Conservation (phyloP, 2,113 vertebrate genomes). For the Pterocles orientalis region DNA sequence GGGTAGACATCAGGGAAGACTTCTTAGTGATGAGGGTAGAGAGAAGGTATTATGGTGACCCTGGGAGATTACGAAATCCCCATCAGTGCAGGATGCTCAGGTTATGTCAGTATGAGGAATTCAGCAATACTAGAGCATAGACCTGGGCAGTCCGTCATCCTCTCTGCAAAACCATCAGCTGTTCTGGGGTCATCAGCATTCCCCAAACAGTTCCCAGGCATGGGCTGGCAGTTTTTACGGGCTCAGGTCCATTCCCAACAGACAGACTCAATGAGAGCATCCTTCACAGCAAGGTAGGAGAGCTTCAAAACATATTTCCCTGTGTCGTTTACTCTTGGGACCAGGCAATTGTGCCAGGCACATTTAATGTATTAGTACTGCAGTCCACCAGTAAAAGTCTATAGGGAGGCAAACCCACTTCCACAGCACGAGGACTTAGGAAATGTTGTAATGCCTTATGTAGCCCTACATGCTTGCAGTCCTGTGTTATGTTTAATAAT, state of each 20-base stretch:
- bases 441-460: background rate
- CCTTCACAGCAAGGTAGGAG: background rate
- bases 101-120: background rate
- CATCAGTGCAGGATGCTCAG: background rate
- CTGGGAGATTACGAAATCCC: background rate
- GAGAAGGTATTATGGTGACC: background rate
- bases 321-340: background rate
- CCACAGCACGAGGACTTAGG: background rate
- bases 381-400: background rate
- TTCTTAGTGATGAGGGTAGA: background rate
- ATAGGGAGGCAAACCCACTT: background rate
- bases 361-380: background rate
- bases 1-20: background rate
- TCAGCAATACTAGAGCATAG: background rate
- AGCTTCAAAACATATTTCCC: background rate
- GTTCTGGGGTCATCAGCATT: background rate
- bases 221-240: background rate
- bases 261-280: background rate
- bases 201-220: fast-evolving
- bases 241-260: background rate
- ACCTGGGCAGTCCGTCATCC: background rate
- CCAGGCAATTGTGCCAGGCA: background rate
- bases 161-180: background rate
- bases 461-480: background rate
- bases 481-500: background rate